Evolutionary conservation across 2,888 invertebrate species (phyloP).

Genomic region (Nomada fucata): DNA sequence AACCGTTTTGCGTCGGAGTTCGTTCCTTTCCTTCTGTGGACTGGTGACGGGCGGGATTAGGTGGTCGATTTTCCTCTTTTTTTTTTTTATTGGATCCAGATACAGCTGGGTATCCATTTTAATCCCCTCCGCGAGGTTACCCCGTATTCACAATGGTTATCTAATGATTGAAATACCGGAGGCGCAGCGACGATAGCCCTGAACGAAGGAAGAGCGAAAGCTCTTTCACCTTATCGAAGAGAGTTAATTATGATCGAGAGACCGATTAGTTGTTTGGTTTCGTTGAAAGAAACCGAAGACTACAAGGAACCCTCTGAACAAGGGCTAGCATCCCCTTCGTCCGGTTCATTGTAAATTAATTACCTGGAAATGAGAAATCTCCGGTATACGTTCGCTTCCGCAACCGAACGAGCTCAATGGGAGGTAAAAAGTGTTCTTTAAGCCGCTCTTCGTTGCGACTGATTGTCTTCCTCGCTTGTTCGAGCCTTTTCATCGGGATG

Average conservation of each 20-base stretch:
- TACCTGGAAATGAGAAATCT: slow-evolving; percentile 84
- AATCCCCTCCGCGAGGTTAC: background rate
- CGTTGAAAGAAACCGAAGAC: slow-evolving; percentile 65
- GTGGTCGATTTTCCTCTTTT: background rate
- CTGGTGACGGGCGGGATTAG: background rate
- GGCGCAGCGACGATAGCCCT: background rate
- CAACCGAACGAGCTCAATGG: slow-evolving; percentile 68
- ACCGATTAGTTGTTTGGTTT: slow-evolving; percentile 52
- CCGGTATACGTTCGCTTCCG: slow-evolving; percentile 79
- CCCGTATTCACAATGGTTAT: slow-evolving; percentile 15
- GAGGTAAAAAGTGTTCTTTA: slow-evolving; percentile 82
- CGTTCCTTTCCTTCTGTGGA: background rate
- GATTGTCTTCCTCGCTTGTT: slow-evolving; percentile 53
- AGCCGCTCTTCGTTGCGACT: slow-evolving; percentile 59
- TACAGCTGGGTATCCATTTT: slow-evolving; percentile 5
- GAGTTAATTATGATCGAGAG: slow-evolving; percentile 39
- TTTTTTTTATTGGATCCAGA: too few relatives aligned
- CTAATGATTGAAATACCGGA: slow-evolving; percentile 16
- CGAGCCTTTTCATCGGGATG: slow-evolving; percentile 42
- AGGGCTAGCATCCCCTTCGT: slow-evolving; percentile 77
- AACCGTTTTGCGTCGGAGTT: background rate
- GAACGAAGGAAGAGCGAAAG: background rate
- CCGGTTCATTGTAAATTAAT: slow-evolving; percentile 84
- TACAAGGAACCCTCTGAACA: slow-evolving; percentile 80
- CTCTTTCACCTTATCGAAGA: slow-evolving; percentile 15